Evolutionary conservation across 2,797 vertebrate species (phyloP).

Genomic region (Rousettus madagascariensis): DNA sequence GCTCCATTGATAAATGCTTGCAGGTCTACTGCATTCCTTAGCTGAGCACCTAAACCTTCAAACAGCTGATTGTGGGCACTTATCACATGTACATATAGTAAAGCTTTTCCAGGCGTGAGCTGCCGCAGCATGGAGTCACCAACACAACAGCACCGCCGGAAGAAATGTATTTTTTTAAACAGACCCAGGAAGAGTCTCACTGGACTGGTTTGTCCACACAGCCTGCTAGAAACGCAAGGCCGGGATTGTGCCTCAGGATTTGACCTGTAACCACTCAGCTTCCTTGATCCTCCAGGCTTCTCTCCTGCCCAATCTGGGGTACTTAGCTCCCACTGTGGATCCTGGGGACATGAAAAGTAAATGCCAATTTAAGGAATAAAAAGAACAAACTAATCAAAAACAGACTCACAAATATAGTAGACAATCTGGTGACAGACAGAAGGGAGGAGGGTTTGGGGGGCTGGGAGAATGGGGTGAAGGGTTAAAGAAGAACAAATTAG

Average conservation of each 20-base stretch:
- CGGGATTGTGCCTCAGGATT: not conserved
- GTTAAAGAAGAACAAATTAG: no score
- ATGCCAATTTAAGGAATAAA: no score
- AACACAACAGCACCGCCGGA: not conserved
- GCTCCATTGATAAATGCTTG: not conserved
- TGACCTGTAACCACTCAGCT: not conserved
- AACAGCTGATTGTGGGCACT: rapidly evolving
- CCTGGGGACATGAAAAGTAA: not conserved
- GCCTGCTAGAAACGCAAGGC: not conserved
- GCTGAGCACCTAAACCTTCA: not conserved
- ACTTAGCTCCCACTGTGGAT: not conserved
- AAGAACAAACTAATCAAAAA: no score
- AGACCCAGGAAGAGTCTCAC: not conserved
- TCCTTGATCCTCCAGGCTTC: not conserved
- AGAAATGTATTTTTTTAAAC: not conserved
- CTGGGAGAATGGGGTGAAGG: no score
- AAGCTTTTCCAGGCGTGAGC: not conserved
- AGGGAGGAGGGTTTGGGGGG: no score
- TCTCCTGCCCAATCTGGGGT: not conserved
- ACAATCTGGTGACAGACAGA: no score
- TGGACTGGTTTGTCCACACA: not conserved
- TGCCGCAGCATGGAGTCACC: not conserved
- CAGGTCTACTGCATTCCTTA: not conserved
- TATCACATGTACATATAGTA: not conserved
- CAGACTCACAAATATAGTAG: no score